Evolutionary conservation across 2,797 vertebrate species (phyloP).

Genomic region (Benthosema pterotum): DNA sequence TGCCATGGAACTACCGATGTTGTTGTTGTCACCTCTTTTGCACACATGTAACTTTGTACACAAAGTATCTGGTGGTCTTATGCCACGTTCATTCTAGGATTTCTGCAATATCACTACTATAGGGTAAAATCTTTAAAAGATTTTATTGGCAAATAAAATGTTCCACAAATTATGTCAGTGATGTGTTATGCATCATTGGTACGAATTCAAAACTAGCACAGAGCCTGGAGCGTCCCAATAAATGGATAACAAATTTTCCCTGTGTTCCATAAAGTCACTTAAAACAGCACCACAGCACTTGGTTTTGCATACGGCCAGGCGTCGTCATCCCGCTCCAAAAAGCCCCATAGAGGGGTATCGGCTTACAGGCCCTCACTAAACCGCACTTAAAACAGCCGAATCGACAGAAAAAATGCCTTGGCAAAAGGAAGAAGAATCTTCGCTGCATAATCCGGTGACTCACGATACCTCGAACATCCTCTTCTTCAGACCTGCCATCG

Average conservation of each 20-base stretch:
- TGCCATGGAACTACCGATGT: too few species aligned
- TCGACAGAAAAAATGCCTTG: slow-evolving; percentile 24
- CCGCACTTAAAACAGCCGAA: slow-evolving; percentile 45
- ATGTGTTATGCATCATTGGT: not conserved
- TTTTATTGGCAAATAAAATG: too few species aligned
- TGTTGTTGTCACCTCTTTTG: too few species aligned
- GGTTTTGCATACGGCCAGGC: slow-evolving; percentile 14
- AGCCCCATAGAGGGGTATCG: slow-evolving; percentile 27
- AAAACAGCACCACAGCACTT: slow-evolving; percentile 26
- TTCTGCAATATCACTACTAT: too few species aligned
- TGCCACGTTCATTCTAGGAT: too few species aligned
- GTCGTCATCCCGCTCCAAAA: slow-evolving; percentile 14
- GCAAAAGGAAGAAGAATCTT: slow-evolving; percentile 26
- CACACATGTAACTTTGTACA: too few species aligned
- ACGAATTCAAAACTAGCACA: not conserved
- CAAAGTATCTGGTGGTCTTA: too few species aligned
- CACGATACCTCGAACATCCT: slow-evolving; percentile 40
- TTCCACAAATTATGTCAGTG: too few species aligned
- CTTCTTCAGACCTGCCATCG: slow-evolving; percentile 51
- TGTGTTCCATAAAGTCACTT: slow-evolving; percentile 6
- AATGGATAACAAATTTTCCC: not conserved
- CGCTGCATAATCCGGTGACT: slow-evolving; percentile 52
- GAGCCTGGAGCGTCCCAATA: slow-evolving; percentile 14
- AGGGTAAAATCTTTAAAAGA: too few species aligned
- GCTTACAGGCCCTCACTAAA: slow-evolving; percentile 43